A percentile compares a stretch with the other conserved stretches of the same genome.
Conservation (phyloP, 2,797 vertebrate species). For the Iguana delicatissima region DNA sequence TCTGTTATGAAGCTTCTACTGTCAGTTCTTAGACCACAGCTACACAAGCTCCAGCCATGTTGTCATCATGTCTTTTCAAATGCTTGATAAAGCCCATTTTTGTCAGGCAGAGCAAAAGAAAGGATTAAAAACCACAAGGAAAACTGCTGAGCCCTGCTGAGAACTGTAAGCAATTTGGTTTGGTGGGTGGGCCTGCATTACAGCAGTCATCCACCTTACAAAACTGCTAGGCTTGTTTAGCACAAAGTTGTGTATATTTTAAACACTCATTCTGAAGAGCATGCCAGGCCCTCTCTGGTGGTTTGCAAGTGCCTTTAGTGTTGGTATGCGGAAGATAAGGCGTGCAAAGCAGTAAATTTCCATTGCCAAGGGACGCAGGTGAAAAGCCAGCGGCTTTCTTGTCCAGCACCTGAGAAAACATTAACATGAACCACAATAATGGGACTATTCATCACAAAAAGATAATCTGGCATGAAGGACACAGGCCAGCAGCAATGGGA, state of each 20-base stretch:
- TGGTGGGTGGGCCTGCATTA: too few relatives aligned
- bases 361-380: constrained; percentile 46
- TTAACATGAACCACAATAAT: constrained; percentile 14
- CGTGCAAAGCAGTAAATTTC: constrained; percentile 52
- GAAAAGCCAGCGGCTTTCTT: constrained; percentile 30
- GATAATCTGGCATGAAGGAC: constrained; percentile 24
- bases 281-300: background rate
- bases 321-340: constrained; percentile 40
- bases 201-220: background rate
- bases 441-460: constrained; percentile 26
- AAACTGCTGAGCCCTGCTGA: background rate
- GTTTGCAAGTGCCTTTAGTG: background rate
- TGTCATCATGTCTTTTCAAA: background rate
- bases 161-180: too few relatives aligned
- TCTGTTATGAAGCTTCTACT: background rate
- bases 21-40: background rate
- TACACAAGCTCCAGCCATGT: background rate
- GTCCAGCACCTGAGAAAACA: constrained; percentile 21
- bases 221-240: background rate
- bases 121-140: background rate
- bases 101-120: background rate
- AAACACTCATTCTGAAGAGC: constrained; percentile 13
- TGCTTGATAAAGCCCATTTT: background rate
- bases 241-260: background rate
- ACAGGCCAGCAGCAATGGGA: background rate